These are phyloP conservation scores for Conus betulinus DNA, from an alignment of 1,140 invertebrate genomes.

Conservation along the genomic window DNA sequence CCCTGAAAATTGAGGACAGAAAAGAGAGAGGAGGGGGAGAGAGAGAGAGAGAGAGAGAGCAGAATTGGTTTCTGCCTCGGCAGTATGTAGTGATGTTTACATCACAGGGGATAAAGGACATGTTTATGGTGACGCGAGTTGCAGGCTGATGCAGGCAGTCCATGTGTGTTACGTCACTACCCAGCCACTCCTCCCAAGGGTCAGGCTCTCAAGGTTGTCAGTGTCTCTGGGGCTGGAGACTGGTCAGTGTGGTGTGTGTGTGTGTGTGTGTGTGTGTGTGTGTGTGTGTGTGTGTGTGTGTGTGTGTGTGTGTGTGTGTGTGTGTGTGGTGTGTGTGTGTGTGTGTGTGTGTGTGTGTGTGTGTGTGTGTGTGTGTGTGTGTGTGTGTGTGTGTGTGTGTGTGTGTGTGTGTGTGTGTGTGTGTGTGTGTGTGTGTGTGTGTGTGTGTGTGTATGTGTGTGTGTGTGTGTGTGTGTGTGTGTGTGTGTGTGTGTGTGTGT, in stretches of 20 bases:
- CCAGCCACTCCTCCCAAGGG: slow-evolving; percentile 31
- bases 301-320: neutral
- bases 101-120: too few species aligned
- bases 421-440: neutral
- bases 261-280: neutral
- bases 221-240: slow-evolving; percentile 79
- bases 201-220: slow-evolving; percentile 68
- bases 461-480: too few species aligned
- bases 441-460: too few species aligned
- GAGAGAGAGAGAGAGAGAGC: too few species aligned
- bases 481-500: too few species aligned
- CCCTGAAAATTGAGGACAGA: too few species aligned
- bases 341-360: neutral
- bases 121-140: neutral
- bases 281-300: neutral
- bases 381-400: neutral
- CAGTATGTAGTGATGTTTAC: too few species aligned
- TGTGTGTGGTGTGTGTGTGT: neutral
- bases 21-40: too few species aligned
- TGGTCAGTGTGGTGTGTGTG: slow-evolving; percentile 67
- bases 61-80: too few species aligned
- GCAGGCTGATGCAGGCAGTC: neutral
- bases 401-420: neutral
- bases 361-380: neutral
- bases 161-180: slow-evolving; percentile 42